Evolutionary conservation across 2,888 invertebrate species (phyloP), one percentile per base, ranked within the genome.

Genomic region (Xylocampa areola): DNA sequence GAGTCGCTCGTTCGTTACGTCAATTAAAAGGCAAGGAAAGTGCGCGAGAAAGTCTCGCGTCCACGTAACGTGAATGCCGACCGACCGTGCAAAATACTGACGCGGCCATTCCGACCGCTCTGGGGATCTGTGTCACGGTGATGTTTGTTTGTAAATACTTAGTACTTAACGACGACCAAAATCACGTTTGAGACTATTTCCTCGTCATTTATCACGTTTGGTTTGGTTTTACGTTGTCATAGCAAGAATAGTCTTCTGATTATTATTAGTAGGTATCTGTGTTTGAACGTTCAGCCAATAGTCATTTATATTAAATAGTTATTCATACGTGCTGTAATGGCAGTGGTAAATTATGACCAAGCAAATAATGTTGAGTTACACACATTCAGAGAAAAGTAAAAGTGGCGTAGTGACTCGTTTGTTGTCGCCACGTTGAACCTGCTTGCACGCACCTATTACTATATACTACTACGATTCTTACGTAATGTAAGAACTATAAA

Each of bases 1-100:
- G 92, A 90, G 89, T 88, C 84, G 86, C 83, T 90, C 85, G 87
- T 86, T 90, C 84, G 90, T 92, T 94, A 93, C 93, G 92, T 93
- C 92, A 91, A 92, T 93, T 92, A 92, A 88, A 86, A 85, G 79
- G 79, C 87, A 83, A 92, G 87, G 93, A 93, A 93, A 92, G 92
- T 87, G 88, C 81, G 84, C 91, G 91, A 89, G 93, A 94, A 92
- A 93, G 92, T 92, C 76, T 81, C 73, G 73, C 73, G 80, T 73
- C 80, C 84, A 91, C 91, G 91, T 91, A 91, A 91, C 86, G 81
- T 76, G 70, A 79, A 66, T 76, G 63, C 79, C 77, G 71, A 77
- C 79, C 81, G 57, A 73, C 48, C 72, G 73, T 77, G 84, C 80
- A 79, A 69, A 77, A 78, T 66, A 72, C 76, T 76, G 81, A 76